Evolutionary conservation across 2,113 vertebrate species (phyloP).

Genomic region (Gymnarchus niloticus): DNA sequence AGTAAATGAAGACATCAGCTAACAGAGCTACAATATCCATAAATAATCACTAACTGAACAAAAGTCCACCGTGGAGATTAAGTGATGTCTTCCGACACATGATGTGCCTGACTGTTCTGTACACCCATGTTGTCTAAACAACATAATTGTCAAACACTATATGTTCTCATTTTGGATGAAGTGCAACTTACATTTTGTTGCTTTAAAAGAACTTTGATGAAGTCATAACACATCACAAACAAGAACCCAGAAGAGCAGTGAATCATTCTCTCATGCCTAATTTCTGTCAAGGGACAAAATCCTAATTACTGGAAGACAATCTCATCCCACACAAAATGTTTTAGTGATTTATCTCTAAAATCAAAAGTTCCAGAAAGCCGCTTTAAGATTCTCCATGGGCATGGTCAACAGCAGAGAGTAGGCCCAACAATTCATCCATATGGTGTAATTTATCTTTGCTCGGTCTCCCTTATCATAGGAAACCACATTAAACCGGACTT

Average conservation of each 20-base stretch:
- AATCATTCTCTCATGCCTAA: neutral
- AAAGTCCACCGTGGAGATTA: neutral
- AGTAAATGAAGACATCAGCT: neutral
- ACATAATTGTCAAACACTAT: neutral
- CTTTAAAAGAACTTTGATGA: neutral
- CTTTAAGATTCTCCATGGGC: neutral
- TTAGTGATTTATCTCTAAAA: neutral
- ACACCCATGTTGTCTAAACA: neutral
- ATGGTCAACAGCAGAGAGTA: neutral
- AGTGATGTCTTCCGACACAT: neutral
- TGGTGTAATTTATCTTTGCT: neutral
- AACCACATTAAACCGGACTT: neutral
- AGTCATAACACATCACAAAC: conserved; percentile 1
- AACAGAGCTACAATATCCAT: neutral
- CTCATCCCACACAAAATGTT: neutral
- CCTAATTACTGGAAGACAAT: neutral
- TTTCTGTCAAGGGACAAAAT: neutral
- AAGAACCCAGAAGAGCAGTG: neutral
- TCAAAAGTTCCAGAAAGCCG: neutral
- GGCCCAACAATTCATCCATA: neutral
- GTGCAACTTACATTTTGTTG: neutral
- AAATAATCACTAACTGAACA: neutral
- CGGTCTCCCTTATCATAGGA: neutral
- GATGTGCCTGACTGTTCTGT: neutral
- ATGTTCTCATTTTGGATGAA: neutral